Base-by-base conservation (phyloP, 2,797 vertebrate species). In the Helarctos malayanus region DNA sequence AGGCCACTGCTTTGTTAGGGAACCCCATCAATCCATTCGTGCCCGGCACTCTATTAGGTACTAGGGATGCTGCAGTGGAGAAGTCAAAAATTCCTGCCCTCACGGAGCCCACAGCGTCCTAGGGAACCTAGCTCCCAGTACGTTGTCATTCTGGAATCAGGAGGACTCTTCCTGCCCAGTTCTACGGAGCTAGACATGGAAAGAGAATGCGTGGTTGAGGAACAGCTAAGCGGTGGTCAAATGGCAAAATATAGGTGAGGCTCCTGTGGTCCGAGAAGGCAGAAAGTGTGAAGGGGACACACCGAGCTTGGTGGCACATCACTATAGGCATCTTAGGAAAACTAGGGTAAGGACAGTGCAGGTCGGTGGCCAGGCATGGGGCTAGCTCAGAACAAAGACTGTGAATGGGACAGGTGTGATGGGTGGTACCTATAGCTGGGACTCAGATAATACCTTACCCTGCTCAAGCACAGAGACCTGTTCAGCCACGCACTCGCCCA, bases 101-200 rank as follows among this genome's bases (percentile, higher is more conserved):
- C n/a, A 21, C 25, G 16, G 41, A 93, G 56, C 69, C 45, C 45
- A 25, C 21, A 15, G 7, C n/a, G 14, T 73, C 21, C 27, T 14
- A 7, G 71, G 32, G 47, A 92, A 45, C n/a, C 19, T 29, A 68
- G 54, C 32, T 85, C n/a, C 59, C 47, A 54, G 57, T 8, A 81
- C 47, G 38, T 78, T 92, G 54, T 56, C 47, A 27, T 89, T 88
- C 71, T 87, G 52, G 47, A 89, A 76, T 80, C 29, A 94, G 73
- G 96, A 35, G 29, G 38, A 71, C 19, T 56, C n/a, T 27, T 89
- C 3, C 81, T 89, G 12, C 52, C 49, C 19, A 80, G 10, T 86
- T 82, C 27, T 25, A 12, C 1, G 8, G 38, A 47, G 23, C 49
- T 56, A 78, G 56, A 54, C 11, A 6, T 49, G 14, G 57, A 86